Base-by-base conservation (phyloP, 2,888 invertebrate genomes). In the Spialia ferax region DNA sequence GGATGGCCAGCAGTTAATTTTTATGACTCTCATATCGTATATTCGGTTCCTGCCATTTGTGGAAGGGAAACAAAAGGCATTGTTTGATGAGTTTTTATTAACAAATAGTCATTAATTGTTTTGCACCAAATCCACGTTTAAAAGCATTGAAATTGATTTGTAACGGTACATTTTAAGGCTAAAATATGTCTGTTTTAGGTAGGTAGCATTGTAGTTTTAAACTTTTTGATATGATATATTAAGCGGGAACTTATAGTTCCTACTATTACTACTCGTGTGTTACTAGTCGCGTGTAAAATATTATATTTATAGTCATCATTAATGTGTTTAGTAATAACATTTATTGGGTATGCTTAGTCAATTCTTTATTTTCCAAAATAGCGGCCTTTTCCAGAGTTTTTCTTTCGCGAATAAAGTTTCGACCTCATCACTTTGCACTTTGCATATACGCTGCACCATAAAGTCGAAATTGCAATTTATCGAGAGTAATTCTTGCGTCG, bases 391-490 rank as follows among this genome's bases (percentile, higher is more conserved):
- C 38, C 38, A 38, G 5, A 38, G 18, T 18, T 10, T 45, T 45
- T 45, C 15, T 45, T 45, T 50, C 22, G 11, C 15, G 45, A 22
- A 18, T 26, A 59, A 60, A 42, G 52, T 60, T 59, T 60, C 65
- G 8, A 48, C 48, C 20, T 48, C 65, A 59, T 60, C 65, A 65
- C 59, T 13, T 22, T 66, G 54, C 60, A 54, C 55, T 15, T n/a
- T 65, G 59, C 59, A 50, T 59, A 59, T 35, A 60, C 22, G 65
- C 45, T 35, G 60, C 45, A 55, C 22, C 54, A 67, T 67, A 61
- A 67, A 67, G 54, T 61, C 45, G 45, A 67, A 67, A 67, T 61
- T 67, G 66, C 66, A 67, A 67, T 67, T 67, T 67, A 61, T 67
- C 66, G 61, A 29, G 66, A 66, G 52, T 55, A 61, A 66, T 61